Evolutionary conservation across 2,797 vertebrate species (phyloP).

Genomic region (Aratinga solstitialis): DNA sequence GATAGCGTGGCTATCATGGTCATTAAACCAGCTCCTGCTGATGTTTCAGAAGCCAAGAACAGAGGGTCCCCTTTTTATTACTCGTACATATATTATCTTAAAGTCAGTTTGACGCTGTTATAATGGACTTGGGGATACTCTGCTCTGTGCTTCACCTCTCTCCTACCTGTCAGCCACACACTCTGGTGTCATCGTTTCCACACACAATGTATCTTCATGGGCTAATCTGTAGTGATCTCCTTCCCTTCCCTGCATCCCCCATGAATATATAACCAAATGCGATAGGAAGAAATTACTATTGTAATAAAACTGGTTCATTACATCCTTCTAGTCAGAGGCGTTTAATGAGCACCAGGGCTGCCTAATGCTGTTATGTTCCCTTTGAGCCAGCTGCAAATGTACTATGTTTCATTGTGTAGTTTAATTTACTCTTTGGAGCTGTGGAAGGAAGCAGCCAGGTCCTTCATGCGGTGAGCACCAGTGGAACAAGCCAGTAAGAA

Average conservation of each 20-base stretch:
- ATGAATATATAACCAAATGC: constrained; percentile 36
- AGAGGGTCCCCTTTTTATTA: background rate
- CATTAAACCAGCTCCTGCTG: background rate
- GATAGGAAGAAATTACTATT: constrained; percentile 57
- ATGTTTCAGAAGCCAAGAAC: background rate
- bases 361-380: constrained; percentile 33
- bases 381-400: constrained; percentile 58
- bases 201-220: background rate
- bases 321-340: constrained; percentile 43
- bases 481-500: background rate
- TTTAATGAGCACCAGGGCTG: constrained; percentile 65
- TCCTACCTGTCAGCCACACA: background rate
- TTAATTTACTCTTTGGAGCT: constrained; percentile 35
- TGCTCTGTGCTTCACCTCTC: background rate
- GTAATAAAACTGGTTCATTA: constrained; percentile 68
- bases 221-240: background rate
- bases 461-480: background rate
- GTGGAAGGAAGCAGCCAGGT: background rate
- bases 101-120: background rate
- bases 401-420: background rate
- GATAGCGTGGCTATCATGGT: background rate
- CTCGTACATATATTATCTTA: background rate
- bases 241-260: background rate
- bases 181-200: background rate
- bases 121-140: background rate